A percentile compares a stretch with the other conserved stretches of the same genome.
These are phyloP conservation scores for Drosophila kanapiae DNA, from an alignment of 1,140 invertebrate genomes.

Conservation along the genomic window DNA sequence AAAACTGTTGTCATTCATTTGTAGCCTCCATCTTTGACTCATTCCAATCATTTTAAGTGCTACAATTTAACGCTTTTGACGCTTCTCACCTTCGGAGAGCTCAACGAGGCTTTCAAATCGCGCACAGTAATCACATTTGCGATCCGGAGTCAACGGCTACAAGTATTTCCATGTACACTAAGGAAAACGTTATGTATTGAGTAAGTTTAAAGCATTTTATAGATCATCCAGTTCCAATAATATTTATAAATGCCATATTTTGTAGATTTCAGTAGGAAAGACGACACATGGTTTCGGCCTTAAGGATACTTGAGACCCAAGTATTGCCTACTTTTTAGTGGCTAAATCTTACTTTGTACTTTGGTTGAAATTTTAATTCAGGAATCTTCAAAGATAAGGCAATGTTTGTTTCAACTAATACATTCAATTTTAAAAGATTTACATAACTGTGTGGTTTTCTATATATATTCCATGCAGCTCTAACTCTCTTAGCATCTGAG, in stretches of 20 bases:
- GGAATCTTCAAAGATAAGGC: not conserved
- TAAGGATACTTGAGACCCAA: too few relatives aligned
- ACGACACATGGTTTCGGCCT: not conserved
- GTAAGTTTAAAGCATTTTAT: not conserved
- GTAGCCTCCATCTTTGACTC: slow-evolving; percentile 11
- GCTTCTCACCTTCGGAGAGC: slow-evolving; percentile 60
- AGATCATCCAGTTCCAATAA: fast-evolving
- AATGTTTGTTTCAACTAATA: not conserved
- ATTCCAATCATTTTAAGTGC: slow-evolving; percentile 49
- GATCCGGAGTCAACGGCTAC: slow-evolving; percentile 8
- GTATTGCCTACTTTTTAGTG: not conserved
- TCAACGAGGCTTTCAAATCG: slow-evolving; percentile 52
- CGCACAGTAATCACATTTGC: slow-evolving; percentile 48
- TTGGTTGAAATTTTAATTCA: not conserved
- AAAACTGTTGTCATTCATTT: slow-evolving; percentile 17
- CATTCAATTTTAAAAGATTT: too few relatives aligned
- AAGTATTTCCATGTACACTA: not conserved
- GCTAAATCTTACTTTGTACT: not conserved
- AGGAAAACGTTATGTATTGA: not conserved
- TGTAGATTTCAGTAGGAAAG: not conserved
- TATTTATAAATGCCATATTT: not conserved
- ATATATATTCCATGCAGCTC: too few relatives aligned
- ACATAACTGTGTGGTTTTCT: too few relatives aligned
- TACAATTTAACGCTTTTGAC: slow-evolving; percentile 71
- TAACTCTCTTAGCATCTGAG: not conserved